Percentiles rank a stretch among this genome's conserved stretches.
Conservation (phyloP, 2,797 vertebrate species). For the Nannoperca australis region DNA sequence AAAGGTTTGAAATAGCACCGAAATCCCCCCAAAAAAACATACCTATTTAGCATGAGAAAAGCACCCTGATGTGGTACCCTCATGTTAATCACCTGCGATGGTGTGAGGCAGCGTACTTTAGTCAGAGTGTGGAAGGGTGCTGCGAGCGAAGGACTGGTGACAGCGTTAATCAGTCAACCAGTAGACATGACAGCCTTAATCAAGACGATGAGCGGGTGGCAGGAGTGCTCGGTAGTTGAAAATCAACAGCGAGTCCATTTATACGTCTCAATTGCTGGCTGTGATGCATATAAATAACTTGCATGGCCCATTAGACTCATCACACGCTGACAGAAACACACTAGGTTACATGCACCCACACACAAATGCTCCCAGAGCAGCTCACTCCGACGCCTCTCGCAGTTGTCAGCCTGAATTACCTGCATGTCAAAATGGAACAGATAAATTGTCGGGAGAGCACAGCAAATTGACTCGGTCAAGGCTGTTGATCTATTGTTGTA, state of each 20-base stretch:
- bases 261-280: constrained; percentile 65
- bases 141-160: constrained; percentile 51
- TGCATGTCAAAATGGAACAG: constrained; percentile 74
- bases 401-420: constrained; percentile 78
- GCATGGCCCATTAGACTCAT: constrained; percentile 74
- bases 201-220: constrained; percentile 61
- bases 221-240: constrained; percentile 49
- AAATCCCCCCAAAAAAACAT: constrained; percentile 22
- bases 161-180: constrained; percentile 71
- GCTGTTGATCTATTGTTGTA: constrained; percentile 79
- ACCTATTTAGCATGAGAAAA: constrained; percentile 58
- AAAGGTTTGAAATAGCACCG: constrained; percentile 6
- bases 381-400: constrained; percentile 32
- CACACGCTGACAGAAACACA: constrained; percentile 59
- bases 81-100: constrained; percentile 54
- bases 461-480: constrained; percentile 80
- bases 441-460: constrained; percentile 73
- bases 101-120: constrained; percentile 24
- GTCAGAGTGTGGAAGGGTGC: constrained; percentile 35
- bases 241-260: constrained; percentile 73
- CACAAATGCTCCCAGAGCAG: constrained; percentile 7
- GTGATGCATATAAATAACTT: constrained; percentile 73
- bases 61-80: constrained; percentile 43
- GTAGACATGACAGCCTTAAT: constrained; percentile 73
- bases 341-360: constrained; percentile 35